Base-by-base conservation (phyloP, 2,888 invertebrate genomes). In the Homarus gammarus region DNA sequence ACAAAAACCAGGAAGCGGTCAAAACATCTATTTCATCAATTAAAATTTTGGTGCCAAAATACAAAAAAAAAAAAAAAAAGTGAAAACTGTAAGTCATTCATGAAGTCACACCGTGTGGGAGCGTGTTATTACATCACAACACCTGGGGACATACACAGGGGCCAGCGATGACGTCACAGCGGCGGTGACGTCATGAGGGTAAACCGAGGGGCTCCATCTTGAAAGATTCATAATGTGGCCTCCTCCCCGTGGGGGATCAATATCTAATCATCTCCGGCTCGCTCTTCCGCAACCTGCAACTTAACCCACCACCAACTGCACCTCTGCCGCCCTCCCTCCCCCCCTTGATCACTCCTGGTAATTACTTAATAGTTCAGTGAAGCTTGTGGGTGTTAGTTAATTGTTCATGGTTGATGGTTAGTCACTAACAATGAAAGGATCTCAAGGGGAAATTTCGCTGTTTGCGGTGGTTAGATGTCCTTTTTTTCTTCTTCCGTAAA, bases 221-320 rank as follows among this genome's bases (percentile, higher is more conserved):
- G 78, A 78, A 78, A 78, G 78, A 56, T 78, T 78, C 56, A 78
- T 78, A 78, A 78, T 78, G 78, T 78, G 78, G 56, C 78, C 56
- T 36, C 33, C 78, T 51, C 78, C 78, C 51, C 31, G 33, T 31
- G 78, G 33, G 56, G 51, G 22, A 56, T 56, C 56, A 56, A 56
- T 56, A 56, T 56, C 2, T 56, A 56, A 56, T 56, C 56, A 56
- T 3, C 56, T 56, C 56, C 15, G 56, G 18, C 22, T 18, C 56
- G 12, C 56, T 56, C 56, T 56, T 56, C 56, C 56, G 15, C 18
- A 56, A 56, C 56, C 56, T 56, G 22, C 56, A 56, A 22, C 56
- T 56, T 56, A 56, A 56, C 56, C 56, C 22, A 56, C 22, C 22
- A 18, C 56, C 44, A n/a, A n/a, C n/a, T n/a, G n/a, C n/a, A n/a